phyloP scores from a whole-genome alignment of 35 echinoderm and acorn worm species.

The Diadema setosum region DNA sequence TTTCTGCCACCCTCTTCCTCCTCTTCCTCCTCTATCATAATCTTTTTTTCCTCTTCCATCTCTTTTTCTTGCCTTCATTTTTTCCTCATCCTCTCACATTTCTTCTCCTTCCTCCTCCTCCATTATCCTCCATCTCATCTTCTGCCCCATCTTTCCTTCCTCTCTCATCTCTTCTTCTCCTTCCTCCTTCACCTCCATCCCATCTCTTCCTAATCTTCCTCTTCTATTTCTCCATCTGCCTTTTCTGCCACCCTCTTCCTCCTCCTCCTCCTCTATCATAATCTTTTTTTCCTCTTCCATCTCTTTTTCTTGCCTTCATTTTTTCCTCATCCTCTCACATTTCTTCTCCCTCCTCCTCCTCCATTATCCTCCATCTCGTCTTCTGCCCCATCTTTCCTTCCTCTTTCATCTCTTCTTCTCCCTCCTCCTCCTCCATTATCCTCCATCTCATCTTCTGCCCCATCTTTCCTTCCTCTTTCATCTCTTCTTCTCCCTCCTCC shows the following conservation, averaged over 20 bases:
- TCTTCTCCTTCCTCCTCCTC: not conserved
- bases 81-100: not conserved
- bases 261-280: not conserved
- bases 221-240: not conserved
- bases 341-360: too few relatives aligned
- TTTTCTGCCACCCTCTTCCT: not conserved
- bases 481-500: too few relatives aligned
- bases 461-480: too few relatives aligned
- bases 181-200: not conserved
- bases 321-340: too few relatives aligned
- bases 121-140: not conserved
- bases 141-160: not conserved
- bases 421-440: too few relatives aligned
- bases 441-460: too few relatives aligned
- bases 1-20: not conserved
- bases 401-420: too few relatives aligned
- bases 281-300: not conserved
- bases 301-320: not conserved
- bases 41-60: not conserved
- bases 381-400: too few relatives aligned
- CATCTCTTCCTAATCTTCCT: not conserved
- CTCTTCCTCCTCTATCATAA: too few relatives aligned
- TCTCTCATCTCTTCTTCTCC: not conserved
- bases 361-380: too few relatives aligned
- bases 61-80: not conserved